Evolutionary conservation across 2,888 invertebrate genomes (phyloP).

Genomic region (Cryptocheilus praepositus): DNA sequence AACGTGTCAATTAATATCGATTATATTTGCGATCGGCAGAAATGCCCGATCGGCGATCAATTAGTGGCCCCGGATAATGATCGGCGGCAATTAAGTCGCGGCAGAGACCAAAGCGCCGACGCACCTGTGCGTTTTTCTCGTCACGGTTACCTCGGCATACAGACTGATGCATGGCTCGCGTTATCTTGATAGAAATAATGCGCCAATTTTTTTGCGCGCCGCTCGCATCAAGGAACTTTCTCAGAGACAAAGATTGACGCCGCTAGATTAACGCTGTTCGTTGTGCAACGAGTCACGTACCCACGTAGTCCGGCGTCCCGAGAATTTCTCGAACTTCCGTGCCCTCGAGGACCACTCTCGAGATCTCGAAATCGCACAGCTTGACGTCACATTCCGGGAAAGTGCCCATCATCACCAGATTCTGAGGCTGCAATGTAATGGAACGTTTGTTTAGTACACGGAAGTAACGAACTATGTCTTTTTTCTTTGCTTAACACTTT

Average conservation of each 20-base stretch:
- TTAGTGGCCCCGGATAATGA: conserved; percentile 46
- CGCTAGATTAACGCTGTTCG: neutral
- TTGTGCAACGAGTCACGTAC: conserved; percentile 70
- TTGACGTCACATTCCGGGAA: conserved; percentile 79
- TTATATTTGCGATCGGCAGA: conserved; percentile 39
- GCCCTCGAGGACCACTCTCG: conserved; percentile 79
- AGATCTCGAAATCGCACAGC: conserved; percentile 80
- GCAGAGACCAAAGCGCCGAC: conserved; percentile 41
- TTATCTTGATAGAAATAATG: conserved; percentile 19
- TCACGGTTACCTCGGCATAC: neutral
- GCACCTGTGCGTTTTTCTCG: conserved; percentile 31
- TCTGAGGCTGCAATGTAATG: conserved; percentile 79
- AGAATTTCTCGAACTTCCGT: conserved; percentile 81
- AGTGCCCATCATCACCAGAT: conserved; percentile 79
- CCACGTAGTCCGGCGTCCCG: conserved; percentile 83
- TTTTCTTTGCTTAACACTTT: no score
- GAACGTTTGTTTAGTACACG: no score
- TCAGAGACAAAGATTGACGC: neutral
- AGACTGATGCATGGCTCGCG: conserved; percentile 21
- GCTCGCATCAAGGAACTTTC: neutral
- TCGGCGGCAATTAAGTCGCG: conserved; percentile 45
- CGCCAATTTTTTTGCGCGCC: conserved; percentile 19
- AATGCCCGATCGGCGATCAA: conserved; percentile 39
- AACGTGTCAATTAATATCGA: conserved; percentile 61
- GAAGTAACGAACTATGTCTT: no score